phyloP scores from a whole-genome alignment of 35 echinoderm and acorn worm genomes.

The Hemicentrotus pulcherrimus region DNA sequence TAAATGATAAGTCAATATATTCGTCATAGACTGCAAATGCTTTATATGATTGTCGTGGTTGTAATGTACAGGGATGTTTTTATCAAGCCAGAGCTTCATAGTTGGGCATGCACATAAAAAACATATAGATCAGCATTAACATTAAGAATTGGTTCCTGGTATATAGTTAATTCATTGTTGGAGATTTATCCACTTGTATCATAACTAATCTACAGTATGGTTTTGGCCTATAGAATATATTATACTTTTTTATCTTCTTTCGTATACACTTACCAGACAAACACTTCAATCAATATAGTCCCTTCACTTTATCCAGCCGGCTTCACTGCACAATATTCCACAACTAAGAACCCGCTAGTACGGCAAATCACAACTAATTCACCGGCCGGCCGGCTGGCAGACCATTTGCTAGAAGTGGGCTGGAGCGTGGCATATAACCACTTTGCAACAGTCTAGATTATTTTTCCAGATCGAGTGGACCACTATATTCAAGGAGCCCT shows the following conservation, averaged over 20 bases:
- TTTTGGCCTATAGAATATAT: too few species aligned
- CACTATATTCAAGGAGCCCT: background rate
- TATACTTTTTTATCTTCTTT: too few species aligned
- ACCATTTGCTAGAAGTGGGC: background rate
- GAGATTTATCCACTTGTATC: background rate
- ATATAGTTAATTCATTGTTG: too few species aligned
- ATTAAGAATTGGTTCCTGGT: too few species aligned
- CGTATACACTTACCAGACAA: too few species aligned
- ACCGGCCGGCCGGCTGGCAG: background rate
- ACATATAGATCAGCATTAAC: too few species aligned
- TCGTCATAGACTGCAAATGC: too few species aligned
- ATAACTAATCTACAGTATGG: background rate
- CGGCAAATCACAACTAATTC: background rate
- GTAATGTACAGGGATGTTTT: too few species aligned
- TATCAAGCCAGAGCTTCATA: too few species aligned
- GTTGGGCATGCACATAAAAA: too few species aligned
- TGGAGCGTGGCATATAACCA: background rate
- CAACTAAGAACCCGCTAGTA: background rate
- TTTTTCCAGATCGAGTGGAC: background rate
- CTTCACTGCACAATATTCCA: background rate
- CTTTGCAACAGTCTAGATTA: background rate
- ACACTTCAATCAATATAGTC: background rate
- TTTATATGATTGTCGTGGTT: too few species aligned
- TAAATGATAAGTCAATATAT: too few species aligned
- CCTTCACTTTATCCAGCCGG: background rate